Evolutionary conservation across 1,140 invertebrate genomes (phyloP), one percentile per base, ranked within the genome.

Genomic region (Melitaea cinxia): DNA sequence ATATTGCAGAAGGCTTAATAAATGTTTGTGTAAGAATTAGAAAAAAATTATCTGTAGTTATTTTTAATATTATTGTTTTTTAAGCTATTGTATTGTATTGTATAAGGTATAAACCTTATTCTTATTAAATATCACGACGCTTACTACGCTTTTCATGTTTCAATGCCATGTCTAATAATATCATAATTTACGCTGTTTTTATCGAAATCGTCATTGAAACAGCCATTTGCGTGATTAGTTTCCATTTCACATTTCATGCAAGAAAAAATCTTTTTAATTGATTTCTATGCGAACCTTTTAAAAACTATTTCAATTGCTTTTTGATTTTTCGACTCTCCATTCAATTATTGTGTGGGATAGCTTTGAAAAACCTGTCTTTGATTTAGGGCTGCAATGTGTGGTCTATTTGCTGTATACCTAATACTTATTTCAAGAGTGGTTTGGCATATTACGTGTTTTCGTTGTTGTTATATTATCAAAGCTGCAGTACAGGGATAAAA

Each of bases 331-430:
- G 9, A 15, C 15, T 52, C 39, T 54, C 35, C 14, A 54, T 54
- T 26, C 60, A 62, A 62, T 62, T 62, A 62, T 54, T 15, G 26
- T 7, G 26, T 55, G 52, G 26, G 52, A 56, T 42, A 23, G 14
- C 35, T 24, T 12, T 56, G 37, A 47, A 39, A 47, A 47, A 14
- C 37, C 37, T 42, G 37, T 45, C 7, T 42, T 37, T 45, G 19
- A 30, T 7, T 12, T 56, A 42, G 54, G 54, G 54, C n/a, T 56
- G 37, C 19, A 5, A 14, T 19, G 5, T 33, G 12, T 6, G 12
- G 9, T 10, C 30, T 1, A 26, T 26, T 2, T 26, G 24, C 24
- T 10, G 7, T 33, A 9, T 33, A 9, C 12, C 12, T 33, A 33
- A 6, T 33, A 1, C 12, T 4, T 33, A 9, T 33, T 33, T 4